These are phyloP conservation scores for Pagetopsis macropterus DNA, from an alignment of 2,797 vertebrate species.

Conservation along the genomic window DNA sequence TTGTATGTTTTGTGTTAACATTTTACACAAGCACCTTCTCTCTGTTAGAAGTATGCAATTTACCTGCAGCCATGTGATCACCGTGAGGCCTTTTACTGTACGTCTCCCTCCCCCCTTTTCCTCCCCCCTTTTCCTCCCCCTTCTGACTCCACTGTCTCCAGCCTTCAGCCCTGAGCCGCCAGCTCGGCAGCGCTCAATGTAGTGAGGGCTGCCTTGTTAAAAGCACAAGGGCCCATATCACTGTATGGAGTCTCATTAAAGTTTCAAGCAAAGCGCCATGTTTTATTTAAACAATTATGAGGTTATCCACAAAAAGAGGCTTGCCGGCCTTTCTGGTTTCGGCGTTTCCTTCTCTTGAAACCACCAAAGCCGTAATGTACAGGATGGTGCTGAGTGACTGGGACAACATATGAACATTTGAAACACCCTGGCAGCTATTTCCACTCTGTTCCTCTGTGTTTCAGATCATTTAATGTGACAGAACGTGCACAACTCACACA, in stretches of 20 bases:
- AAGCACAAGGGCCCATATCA: conserved; percentile 75
- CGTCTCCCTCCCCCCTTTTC: background rate
- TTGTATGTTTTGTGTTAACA: conserved; percentile 24
- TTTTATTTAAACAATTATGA: conserved; percentile 86
- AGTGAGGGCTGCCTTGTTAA: conserved; percentile 74
- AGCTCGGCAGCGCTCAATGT: conserved; percentile 66
- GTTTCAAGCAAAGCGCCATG: conserved; percentile 79
- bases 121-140: conserved; percentile 1
- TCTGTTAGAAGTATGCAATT: conserved; percentile 22
- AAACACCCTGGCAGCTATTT: conserved; percentile 56
- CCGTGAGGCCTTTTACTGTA: conserved; percentile 40
- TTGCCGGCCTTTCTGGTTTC: conserved; percentile 30
- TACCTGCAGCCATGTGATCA: conserved; percentile 35
- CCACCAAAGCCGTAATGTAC: conserved; percentile 38
- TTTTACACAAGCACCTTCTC: conserved; percentile 16
- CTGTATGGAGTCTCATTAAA: conserved; percentile 79
- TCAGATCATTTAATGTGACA: conserved; percentile 12
- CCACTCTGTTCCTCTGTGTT: conserved; percentile 11
- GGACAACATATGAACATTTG: conserved; percentile 47
- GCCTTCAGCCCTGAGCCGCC: conserved; percentile 25
- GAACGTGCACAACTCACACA: background rate
- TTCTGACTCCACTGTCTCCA: conserved; percentile 34
- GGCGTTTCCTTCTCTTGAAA: conserved; percentile 50
- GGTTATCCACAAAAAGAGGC: conserved; percentile 74
- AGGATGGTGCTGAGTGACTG: conserved; percentile 46